Evolutionary conservation across 2,797 vertebrate species (phyloP).

Genomic region (Octomys mimax): DNA sequence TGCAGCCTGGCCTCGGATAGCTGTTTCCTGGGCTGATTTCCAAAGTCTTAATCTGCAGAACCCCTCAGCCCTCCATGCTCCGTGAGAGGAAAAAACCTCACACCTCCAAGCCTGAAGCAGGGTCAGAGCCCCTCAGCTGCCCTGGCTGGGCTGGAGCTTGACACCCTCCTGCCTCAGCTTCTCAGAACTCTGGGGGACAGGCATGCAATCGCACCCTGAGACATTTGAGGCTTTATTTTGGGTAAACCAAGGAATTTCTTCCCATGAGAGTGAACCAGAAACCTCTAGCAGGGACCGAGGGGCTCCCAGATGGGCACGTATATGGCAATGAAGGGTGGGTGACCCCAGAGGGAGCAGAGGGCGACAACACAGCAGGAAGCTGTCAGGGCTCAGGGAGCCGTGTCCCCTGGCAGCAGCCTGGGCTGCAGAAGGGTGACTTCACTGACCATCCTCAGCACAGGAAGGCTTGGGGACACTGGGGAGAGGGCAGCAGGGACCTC

Average conservation of each 20-base stretch:
- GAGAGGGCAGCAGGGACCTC: background rate
- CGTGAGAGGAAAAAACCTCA: background rate
- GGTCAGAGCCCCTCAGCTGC: background rate
- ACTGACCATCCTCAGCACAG: background rate
- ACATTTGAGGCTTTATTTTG: background rate
- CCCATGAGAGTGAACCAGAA: background rate
- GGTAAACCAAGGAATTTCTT: conserved; percentile 16
- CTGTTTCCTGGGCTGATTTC: background rate
- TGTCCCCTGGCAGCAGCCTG: background rate
- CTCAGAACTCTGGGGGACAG: background rate
- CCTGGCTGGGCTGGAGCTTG: background rate
- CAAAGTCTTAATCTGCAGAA: background rate
- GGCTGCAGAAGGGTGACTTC: background rate
- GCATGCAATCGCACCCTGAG: background rate
- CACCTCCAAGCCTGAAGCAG: background rate
- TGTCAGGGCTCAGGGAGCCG: background rate
- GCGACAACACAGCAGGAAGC: background rate
- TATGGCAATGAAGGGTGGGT: background rate
- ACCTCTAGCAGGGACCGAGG: background rate
- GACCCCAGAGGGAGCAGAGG: background rate
- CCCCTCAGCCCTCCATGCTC: background rate
- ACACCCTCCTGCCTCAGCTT: background rate
- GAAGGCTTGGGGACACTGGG: too few relatives aligned
- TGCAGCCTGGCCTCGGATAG: too few relatives aligned
- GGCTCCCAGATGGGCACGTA: background rate